Conservation (phyloP, 2,888 invertebrate genomes). For the Periphyllus acericola region DNA sequence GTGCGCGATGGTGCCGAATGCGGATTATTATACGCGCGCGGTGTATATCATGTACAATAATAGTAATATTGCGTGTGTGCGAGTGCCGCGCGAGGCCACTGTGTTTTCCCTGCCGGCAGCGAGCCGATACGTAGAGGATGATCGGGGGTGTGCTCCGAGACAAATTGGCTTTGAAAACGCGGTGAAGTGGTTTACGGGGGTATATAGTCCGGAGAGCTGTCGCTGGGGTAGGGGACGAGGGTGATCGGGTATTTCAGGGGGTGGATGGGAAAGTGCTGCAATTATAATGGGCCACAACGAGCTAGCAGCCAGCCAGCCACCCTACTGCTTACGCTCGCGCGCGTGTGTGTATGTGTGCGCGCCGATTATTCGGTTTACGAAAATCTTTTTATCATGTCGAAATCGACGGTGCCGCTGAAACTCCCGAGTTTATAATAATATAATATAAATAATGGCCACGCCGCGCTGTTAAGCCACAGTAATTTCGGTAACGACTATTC, state of each 20-base stretch:
- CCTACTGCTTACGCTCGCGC: background rate
- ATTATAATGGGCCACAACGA: background rate
- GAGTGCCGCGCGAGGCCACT: background rate
- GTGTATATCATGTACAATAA: background rate
- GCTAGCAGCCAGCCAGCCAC: background rate
- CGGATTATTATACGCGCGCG: background rate
- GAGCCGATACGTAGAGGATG: too few species aligned
- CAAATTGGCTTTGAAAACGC: slow-evolving; percentile 31
- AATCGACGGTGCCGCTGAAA: background rate
- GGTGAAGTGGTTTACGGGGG: too few species aligned
- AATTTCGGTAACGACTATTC: background rate
- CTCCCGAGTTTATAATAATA: background rate
- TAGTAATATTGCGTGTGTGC: background rate
- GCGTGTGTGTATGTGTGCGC: too few species aligned
- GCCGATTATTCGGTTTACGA: background rate
- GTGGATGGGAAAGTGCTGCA: too few species aligned
- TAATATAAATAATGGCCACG: background rate
- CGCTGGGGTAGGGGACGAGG: background rate
- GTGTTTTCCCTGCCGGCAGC: background rate
- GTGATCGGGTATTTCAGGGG: background rate
- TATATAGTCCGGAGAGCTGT: too few species aligned
- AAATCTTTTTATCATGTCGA: background rate
- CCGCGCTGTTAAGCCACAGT: background rate
- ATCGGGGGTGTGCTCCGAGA: background rate
- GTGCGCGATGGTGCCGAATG: slow-evolving; percentile 16